Base-by-base conservation (phyloP, 2,113 vertebrate genomes). In the Deroptyus accipitrinus region DNA sequence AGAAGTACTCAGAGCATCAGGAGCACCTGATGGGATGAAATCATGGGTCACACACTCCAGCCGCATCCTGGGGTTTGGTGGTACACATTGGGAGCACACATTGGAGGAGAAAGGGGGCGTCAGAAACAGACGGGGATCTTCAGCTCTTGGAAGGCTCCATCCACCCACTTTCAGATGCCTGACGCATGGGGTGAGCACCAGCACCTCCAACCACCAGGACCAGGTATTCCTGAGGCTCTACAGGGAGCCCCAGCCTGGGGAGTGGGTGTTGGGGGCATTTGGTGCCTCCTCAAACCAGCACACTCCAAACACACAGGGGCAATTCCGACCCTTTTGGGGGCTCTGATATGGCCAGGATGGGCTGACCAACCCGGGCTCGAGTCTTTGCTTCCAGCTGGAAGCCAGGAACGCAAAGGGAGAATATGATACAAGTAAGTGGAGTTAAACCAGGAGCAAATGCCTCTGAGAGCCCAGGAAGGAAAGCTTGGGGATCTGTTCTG, bases 51-150 rank as follows among this genome's bases (percentile, higher is more conserved):
- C 7, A 33, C 30, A 0, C 33, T 51, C 49, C 49, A 61, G 24
- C 13, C 0, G 5, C 24, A 27, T 2, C 37, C 30, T 16, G 1
- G 41, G 57, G 37, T 44, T 75, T 1, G 2, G 3, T 3, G 3
- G 37, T 62, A 54, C 44, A 2, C 0, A 2, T 24, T 19, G 39
- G 57, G 27, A 83, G 35, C 33, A 25, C 0, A 0, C 23, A 6
- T 1, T 2, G 13, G 28, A 48, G 63, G 52, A 72, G 44, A 90
- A 54, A 85, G 28, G 3, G 42, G 16, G 22, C 9, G 13, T 48
- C 35, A 61, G 42, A 61, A 2, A 9, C 59, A 41, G 11, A 17
- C 14, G 13, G 48, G 28, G 14, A 69, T 41, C 20, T 42, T 37
- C 73, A 59, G 73, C 74, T 88, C 74, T 15, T 68, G 51, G 30